Percentiles rank a stretch among this genome's conserved stretches.
These are phyloP conservation scores for Synergus gifuensis DNA, from an alignment of 2,888 invertebrate genomes.

Conservation along the genomic window DNA sequence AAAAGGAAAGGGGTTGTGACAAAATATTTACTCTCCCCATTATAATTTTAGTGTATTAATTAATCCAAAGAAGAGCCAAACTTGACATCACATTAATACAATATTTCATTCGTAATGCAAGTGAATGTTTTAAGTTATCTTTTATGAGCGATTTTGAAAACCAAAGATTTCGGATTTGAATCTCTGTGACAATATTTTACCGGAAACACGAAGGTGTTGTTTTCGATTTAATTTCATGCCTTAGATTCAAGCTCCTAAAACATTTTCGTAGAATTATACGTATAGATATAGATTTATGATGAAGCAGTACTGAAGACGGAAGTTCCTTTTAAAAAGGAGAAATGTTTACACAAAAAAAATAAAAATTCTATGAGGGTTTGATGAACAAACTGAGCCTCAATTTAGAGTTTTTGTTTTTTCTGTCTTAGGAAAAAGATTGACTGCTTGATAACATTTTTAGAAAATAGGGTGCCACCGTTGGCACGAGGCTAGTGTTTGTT, in stretches of 20 bases:
- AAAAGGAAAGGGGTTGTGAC: too few species aligned
- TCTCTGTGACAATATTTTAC: slow-evolving; percentile 63
- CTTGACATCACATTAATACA: slow-evolving; percentile 14
- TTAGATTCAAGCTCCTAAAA: slow-evolving; percentile 45
- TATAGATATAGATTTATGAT: background rate
- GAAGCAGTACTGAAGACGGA: background rate
- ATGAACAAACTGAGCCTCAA: background rate
- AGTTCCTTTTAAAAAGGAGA: background rate
- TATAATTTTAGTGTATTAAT: background rate
- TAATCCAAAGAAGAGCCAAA: slow-evolving; percentile 37
- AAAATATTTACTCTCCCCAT: too few species aligned
- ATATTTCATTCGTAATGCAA: background rate
- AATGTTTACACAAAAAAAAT: slow-evolving; percentile 16
- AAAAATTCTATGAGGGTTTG: slow-evolving; percentile 34
- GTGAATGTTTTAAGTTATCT: background rate
- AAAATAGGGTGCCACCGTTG: slow-evolving; percentile 16
- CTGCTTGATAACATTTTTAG: background rate
- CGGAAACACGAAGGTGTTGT: slow-evolving; percentile 48
- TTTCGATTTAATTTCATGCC: slow-evolving; percentile 46
- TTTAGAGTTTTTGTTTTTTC: slow-evolving; percentile 2
- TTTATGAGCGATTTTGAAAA: slow-evolving; percentile 37
- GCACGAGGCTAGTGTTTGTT: slow-evolving; percentile 30
- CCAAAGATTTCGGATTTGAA: slow-evolving; percentile 42
- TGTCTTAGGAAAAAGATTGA: background rate
- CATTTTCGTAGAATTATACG: background rate